Base-by-base conservation (phyloP, 2,797 vertebrate species). In the Hemitrygon akajei region DNA sequence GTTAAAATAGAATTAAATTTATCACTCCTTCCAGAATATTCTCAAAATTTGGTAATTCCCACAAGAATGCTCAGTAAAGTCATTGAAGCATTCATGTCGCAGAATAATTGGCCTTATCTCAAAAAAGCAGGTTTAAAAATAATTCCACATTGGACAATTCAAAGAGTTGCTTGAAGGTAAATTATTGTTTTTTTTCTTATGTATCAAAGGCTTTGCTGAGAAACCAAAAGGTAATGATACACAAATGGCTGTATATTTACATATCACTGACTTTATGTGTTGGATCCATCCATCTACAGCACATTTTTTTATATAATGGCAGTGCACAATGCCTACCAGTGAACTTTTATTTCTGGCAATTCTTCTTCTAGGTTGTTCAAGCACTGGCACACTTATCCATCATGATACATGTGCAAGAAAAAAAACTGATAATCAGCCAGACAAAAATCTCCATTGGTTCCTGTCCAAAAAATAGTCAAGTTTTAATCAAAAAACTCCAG, bases 401-500 rank as follows among this genome's bases (percentile, higher is more conserved):
- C 63, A 66, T 12, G n/a, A 84, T 6, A 37, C n/a, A 37, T n/a
- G 86, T 89, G 20, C 16, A 89, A 34, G 34, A n/a, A 6, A 89
- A n/a, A 6, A 89, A 27, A 0, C 37, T 89, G n/a, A 7, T 63
- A 66, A 89, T 20, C 86, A 89, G n/a, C 60, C 63, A 89, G 16
- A 69, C 20, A 69, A 69, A 89, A 30, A 20, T 7, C 47, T 47
- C 66, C n/a, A 22, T 22, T 69, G 86, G 63, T 69, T 20, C 7
- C n/a, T 37, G 60, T 89, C 18, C 86, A 89, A 89, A 89, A 87
- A 89, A 34, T 16, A 7, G n/a, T 37, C 10, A 18, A 34, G n/a
- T 66, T 37, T 69, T 69, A 22, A 89, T 89, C 56, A 89, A 89
- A 73, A 63, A 69, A 9, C 86, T 20, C 86, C 86, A 89, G n/a